Conservation (phyloP, 2,888 invertebrate species). For the Ariolimax columbianus region DNA sequence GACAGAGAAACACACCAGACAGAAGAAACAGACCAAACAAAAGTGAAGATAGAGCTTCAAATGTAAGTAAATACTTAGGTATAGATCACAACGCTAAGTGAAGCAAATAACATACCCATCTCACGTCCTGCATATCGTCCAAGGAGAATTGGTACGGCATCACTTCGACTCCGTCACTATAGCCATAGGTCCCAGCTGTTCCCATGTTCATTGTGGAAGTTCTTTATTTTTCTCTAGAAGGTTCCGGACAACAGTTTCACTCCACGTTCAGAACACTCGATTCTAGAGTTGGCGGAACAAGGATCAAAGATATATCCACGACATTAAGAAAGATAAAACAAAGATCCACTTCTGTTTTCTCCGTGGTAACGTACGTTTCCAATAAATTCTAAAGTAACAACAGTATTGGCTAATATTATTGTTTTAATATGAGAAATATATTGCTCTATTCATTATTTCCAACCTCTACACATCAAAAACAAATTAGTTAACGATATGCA, state of each 20-base stretch:
- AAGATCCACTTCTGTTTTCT: neutral
- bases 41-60: no score
- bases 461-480: no score
- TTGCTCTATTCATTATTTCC: no score
- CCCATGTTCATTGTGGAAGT: constrained; percentile 2
- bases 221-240: neutral
- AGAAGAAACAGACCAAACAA: no score
- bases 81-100: no score
- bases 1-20: no score
- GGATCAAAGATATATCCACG: neutral
- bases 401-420: no score
- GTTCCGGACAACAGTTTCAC: neutral
- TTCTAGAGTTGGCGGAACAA: neutral
- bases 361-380: neutral
- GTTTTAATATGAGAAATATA: no score
- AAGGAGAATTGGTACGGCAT: constrained; percentile 24
- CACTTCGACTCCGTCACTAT: constrained; percentile 11
- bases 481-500: no score
- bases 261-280: neutral
- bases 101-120: constrained; percentile 32
- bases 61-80: no score
- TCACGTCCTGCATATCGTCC: constrained; percentile 15
- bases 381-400: neutral
- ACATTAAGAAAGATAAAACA: neutral
- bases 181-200: neutral